Evolutionary conservation across 2,888 invertebrate species (phyloP).

Genomic region (Dione juno): DNA sequence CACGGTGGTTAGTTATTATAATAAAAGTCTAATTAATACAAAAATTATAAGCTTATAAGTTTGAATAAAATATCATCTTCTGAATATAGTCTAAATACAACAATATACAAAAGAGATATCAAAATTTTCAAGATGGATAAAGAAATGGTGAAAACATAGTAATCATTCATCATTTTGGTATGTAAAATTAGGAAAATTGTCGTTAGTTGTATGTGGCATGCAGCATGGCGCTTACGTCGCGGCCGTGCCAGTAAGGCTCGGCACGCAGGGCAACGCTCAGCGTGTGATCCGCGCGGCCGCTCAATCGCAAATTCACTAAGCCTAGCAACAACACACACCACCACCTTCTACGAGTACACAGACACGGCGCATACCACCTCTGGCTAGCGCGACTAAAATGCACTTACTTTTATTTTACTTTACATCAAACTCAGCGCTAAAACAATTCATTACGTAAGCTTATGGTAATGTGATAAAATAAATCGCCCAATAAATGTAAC

Average conservation of each 20-base stretch:
- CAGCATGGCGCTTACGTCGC: slow-evolving; percentile 16
- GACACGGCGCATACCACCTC: slow-evolving; percentile 58
- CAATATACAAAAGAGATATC: not conserved
- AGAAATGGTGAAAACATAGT: not conserved
- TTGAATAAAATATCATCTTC: not conserved
- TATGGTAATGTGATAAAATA: slow-evolving; percentile 13
- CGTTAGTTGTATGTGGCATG: slow-evolving; percentile 11
- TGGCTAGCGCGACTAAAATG: slow-evolving; percentile 51
- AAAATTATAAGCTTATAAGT: too few species aligned
- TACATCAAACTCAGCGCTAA: slow-evolving; percentile 1
- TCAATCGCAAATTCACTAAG: slow-evolving; percentile 76
- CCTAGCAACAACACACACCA: slow-evolving; percentile 75
- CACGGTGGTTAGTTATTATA: not conserved
- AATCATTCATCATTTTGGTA: not conserved
- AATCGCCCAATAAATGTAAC: slow-evolving; percentile 18
- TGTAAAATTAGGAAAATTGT: not conserved
- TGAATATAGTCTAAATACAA: not conserved
- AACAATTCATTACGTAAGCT: slow-evolving; percentile 13
- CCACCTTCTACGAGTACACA: slow-evolving; percentile 65
- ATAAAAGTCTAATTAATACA: too few species aligned
- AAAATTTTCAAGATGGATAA: not conserved
- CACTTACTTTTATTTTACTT: slow-evolving; percentile 51
- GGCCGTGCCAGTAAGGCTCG: slow-evolving; percentile 45
- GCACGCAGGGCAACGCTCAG: slow-evolving; percentile 75
- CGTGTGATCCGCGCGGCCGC: slow-evolving; percentile 79